Evolutionary conservation across 2,797 vertebrate species (phyloP).

Genomic region (Orestias chungarensis): DNA sequence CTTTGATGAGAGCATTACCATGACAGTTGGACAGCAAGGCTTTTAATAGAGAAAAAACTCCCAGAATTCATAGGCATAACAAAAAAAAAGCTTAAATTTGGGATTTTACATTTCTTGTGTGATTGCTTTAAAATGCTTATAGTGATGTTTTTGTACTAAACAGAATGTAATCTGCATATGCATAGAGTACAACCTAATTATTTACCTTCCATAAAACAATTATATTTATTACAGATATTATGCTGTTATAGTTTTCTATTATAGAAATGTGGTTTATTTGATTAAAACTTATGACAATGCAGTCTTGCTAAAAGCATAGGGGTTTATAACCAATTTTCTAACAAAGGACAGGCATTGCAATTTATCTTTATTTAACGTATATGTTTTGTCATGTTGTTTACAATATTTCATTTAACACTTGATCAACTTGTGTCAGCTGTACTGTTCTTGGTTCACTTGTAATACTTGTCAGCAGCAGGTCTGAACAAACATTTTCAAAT

Average conservation of each 20-base stretch:
- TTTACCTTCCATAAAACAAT: background rate
- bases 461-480: background rate
- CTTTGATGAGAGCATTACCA: conserved; percentile 8
- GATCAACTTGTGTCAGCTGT: background rate
- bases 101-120: background rate
- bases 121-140: no score
- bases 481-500: background rate
- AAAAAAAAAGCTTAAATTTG: background rate
- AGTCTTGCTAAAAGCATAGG: background rate
- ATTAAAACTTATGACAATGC: background rate
- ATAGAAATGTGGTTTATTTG: background rate
- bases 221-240: background rate
- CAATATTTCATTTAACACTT: background rate
- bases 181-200: background rate
- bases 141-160: background rate
- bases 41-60: conserved; percentile 3
- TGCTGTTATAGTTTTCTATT: background rate
- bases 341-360: background rate
- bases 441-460: background rate
- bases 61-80: conserved; percentile 30
- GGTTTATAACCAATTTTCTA: background rate
- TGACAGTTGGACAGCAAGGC: background rate
- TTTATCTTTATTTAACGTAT: background rate
- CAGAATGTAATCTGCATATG: background rate
- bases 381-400: background rate